phyloP scores from a whole-genome alignment of 2,888 invertebrate genomes.

The Pammene aurita region DNA sequence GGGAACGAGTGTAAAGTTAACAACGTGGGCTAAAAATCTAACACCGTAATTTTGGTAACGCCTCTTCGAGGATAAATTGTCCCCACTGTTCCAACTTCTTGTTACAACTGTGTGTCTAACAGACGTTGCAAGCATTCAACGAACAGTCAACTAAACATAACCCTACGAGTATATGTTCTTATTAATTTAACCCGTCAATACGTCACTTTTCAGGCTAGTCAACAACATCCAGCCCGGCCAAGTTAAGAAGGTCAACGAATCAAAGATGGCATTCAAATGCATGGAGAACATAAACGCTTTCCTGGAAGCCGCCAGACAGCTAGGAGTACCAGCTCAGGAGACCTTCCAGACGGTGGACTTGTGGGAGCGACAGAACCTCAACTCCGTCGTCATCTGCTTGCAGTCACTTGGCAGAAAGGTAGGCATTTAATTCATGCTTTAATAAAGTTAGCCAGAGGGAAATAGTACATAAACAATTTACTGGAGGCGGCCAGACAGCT shows the following conservation, averaged over 20 bases:
- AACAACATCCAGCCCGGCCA: conserved; percentile 93
- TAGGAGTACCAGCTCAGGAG: conserved; percentile 97
- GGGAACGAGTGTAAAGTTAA: too few species aligned
- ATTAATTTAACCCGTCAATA: conserved; percentile 1
- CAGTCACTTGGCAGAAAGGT: conserved; percentile 98
- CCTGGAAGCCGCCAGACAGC: conserved; percentile 90
- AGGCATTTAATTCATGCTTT: conserved; percentile 27
- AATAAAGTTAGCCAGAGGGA: background rate
- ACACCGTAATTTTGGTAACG: too few species aligned
- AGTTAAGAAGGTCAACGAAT: conserved; percentile 96
- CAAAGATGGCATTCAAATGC: conserved; percentile 97
- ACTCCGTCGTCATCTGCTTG: conserved; percentile 97
- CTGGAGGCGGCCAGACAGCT: too few species aligned
- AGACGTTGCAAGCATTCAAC: background rate
- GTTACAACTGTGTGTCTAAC: too few species aligned
- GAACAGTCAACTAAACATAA: background rate
- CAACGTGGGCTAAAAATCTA: too few species aligned
- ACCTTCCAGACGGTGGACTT: conserved; percentile 98
- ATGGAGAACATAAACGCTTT: conserved; percentile 99
- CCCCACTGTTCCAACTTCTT: too few species aligned
- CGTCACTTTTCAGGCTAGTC: conserved; percentile 85
- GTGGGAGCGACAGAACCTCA: conserved; percentile 98
- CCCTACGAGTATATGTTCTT: background rate
- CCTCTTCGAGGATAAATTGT: too few species aligned
- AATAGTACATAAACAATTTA: too few species aligned